Evolutionary conservation across 2,888 invertebrate species (phyloP).

Genomic region (Xestia xanthographa): DNA sequence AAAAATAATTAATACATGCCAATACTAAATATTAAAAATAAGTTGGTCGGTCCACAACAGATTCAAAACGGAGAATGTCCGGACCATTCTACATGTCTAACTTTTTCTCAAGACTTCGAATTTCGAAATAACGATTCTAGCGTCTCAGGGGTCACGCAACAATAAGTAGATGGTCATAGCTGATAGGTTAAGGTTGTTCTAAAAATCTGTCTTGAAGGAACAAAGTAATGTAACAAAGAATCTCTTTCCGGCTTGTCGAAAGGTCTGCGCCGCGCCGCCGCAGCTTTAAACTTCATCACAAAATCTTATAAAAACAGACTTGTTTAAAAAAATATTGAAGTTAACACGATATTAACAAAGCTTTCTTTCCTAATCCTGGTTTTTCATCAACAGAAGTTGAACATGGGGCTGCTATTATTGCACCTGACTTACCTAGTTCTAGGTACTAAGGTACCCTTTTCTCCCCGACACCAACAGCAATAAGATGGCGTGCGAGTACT

Average conservation of each 20-base stretch:
- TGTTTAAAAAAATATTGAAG: background rate
- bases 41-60: no score
- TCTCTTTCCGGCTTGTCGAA: background rate
- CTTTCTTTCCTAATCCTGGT: background rate
- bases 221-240: background rate
- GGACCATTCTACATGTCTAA: background rate
- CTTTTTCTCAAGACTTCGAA: background rate
- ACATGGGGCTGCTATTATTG: no score
- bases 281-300: background rate
- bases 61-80: no score
- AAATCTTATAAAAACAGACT: background rate
- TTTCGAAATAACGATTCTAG: background rate
- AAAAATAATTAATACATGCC: no score
- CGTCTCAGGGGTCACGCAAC: background rate
- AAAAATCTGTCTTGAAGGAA: background rate
- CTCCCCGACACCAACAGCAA: background rate
- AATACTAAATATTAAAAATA: no score
- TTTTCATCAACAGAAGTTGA: background rate
- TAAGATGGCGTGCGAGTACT: constrained; percentile 3
- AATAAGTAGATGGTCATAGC: background rate
- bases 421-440: background rate
- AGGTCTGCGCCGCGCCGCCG: no score
- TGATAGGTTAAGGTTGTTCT: background rate
- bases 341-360: background rate
- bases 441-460: background rate